Evolutionary conservation across 2,888 invertebrate species (phyloP), one percentile per base, ranked within the genome.

Genomic region (Scaptomyza polygonia): DNA sequence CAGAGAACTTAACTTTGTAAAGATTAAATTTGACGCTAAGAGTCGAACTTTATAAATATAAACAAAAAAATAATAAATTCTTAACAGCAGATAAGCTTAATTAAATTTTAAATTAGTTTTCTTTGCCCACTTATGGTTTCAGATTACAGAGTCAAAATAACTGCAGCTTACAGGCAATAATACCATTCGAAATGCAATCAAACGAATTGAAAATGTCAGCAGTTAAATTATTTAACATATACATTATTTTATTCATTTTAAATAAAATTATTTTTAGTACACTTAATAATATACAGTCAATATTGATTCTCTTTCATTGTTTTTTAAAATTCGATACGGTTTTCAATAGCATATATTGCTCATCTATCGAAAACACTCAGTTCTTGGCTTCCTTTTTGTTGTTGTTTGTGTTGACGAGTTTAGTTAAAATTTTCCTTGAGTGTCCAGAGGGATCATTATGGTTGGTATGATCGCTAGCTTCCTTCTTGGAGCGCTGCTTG

Each of bases 371-470:
- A 4, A 21, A 21, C 21, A 21, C 21, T 74, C 65, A 89, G 70
- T 88, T 86, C 73, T 89, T 89, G 59, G 62, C 56, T 32, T 70
- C 66, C 88, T 96, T 96, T 92, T 95, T 96, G 91, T 97, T 97
- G 82, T 94, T 94, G 91, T 97, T 96, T 14, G 77, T 76, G 48
- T 73, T 73, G 7, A 73, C 43, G 27, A 73, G 55, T 9, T 73
- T 73, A 8, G 66, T 73, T 45, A 73, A 29, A 14, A 76, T 40
- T 34, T 76, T 73, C n/a, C 73, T 62, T 7, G 77, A 96, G 94
- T 98, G 98, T 77, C 98, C 98, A 90, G 94, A 95, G 68, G 98
- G 97, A 92, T 98, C 98, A 92, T 94, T 95, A 92, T 97, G 97
- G 92, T 98, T 98, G 40, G 97, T 97, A 92, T 98, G 97, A 79